Conservation (phyloP, 2,888 invertebrate genomes). For the Galeopsomyia nigrocyanea region DNA sequence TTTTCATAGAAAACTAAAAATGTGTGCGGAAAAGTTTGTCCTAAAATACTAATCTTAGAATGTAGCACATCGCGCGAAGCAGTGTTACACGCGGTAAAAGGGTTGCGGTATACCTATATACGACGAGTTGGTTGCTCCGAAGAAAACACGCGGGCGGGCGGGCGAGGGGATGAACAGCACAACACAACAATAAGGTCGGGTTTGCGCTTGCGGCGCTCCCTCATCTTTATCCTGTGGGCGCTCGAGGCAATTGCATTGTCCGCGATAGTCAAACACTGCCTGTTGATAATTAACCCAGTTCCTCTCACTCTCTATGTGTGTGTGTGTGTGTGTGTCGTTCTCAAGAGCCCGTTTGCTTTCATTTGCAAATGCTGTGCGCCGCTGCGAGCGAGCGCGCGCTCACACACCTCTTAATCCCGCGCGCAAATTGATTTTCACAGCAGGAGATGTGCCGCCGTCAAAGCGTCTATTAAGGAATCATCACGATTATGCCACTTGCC, state of each 20-base stretch:
- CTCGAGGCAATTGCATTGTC: slow-evolving; percentile 32
- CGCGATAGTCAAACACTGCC: slow-evolving; percentile 41
- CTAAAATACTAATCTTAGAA: too few species aligned
- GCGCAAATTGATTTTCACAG: slow-evolving; percentile 53
- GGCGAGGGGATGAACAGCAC: too few species aligned
- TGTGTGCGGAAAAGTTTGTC: too few species aligned
- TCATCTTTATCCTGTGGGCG: slow-evolving; percentile 31
- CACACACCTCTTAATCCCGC: slow-evolving; percentile 10
- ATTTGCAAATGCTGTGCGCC: slow-evolving; percentile 36
- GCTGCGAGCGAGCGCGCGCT: not conserved
- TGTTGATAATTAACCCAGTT: slow-evolving; percentile 47
- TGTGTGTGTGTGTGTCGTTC: too few species aligned
- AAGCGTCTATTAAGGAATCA: slow-evolving; percentile 49
- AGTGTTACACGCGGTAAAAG: too few species aligned
- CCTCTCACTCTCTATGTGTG: too few species aligned
- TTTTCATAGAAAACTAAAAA: too few species aligned
- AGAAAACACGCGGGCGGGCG: too few species aligned
- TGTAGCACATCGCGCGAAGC: too few species aligned
- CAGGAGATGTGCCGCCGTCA: slow-evolving; percentile 44
- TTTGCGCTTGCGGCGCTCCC: not conserved
- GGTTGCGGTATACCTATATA: not conserved
- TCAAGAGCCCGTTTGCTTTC: slow-evolving; percentile 25
- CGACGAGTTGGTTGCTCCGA: too few species aligned
- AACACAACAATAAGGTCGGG: slow-evolving; percentile 22
- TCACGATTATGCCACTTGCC: slow-evolving; percentile 4